Evolutionary conservation across 2,797 vertebrate genomes (phyloP).

Genomic region (Xiphophorus birchmanni): DNA sequence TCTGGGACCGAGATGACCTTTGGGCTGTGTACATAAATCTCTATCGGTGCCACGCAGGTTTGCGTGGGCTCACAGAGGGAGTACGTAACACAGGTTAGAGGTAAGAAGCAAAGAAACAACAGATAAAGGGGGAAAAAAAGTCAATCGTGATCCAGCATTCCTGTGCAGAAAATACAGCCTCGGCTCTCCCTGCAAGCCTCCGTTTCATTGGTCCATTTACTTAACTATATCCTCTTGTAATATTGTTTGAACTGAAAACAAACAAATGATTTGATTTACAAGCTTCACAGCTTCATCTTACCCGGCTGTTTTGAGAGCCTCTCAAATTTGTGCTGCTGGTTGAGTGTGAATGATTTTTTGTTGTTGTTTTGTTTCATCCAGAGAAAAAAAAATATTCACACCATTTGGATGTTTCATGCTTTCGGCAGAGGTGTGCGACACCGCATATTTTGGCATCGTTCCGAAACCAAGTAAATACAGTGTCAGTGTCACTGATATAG

Average conservation of each 20-base stretch:
- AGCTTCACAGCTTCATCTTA: constrained; percentile 43
- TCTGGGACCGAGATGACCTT: constrained; percentile 47
- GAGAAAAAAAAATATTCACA: not conserved
- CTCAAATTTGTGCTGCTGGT: constrained; percentile 24
- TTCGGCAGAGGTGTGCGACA: not conserved
- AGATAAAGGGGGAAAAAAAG: not conserved
- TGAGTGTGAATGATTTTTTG: constrained; percentile 21
- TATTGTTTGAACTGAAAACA: constrained; percentile 56
- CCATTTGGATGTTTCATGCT: not conserved
- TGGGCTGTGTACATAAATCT: constrained; percentile 47
- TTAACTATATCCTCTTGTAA: constrained; percentile 62
- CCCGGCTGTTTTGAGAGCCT: constrained; percentile 34
- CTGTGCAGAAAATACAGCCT: constrained; percentile 23
- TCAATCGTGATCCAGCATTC: constrained; percentile 5
- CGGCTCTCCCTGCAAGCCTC: constrained; percentile 14
- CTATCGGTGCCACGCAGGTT: constrained; percentile 8
- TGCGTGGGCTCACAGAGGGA: constrained; percentile 14
- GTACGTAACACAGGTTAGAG: constrained; percentile 23
- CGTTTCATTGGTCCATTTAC: constrained; percentile 59
- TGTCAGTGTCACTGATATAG: too few relatives aligned
- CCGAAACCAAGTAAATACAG: too few relatives aligned
- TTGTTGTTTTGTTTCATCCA: constrained; percentile 18
- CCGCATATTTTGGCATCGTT: too few relatives aligned
- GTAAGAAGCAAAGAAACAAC: constrained; percentile 23
- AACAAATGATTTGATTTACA: constrained; percentile 65